A percentile compares a stretch with the other conserved stretches of the same genome.
These are phyloP conservation scores for Lysiphlebus fabarum DNA, from an alignment of 1,140 invertebrate species.

Conservation along the genomic window DNA sequence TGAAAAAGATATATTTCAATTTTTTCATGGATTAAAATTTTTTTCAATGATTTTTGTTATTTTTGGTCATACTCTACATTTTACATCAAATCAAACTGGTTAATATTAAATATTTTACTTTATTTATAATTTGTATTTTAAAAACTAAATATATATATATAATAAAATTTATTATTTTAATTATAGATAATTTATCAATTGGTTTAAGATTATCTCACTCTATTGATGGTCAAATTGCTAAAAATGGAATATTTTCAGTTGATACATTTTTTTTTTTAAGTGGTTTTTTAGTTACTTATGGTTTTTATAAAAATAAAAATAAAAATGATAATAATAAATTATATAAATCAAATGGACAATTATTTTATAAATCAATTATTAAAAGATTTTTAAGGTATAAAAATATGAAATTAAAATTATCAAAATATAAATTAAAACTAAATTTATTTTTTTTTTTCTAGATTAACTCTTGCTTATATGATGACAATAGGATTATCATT, in stretches of 20 bases:
- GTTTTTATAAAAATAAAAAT: conserved; percentile 39
- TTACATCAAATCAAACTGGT: too few relatives aligned
- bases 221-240: conserved; percentile 43
- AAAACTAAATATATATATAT: too few relatives aligned
- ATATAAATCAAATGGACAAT: conserved; percentile 28
- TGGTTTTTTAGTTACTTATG: conserved; percentile 51
- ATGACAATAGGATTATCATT: conserved; percentile 55
- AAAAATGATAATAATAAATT: conserved; percentile 30
- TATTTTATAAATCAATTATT: conserved; percentile 40
- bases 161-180: conserved; percentile 49
- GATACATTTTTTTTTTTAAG: conserved; percentile 56
- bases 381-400: conserved; percentile 53
- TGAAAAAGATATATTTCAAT: conserved; percentile 31
- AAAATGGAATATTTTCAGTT: conserved; percentile 50
- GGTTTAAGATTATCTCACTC: conserved; percentile 38
- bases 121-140: too few relatives aligned
- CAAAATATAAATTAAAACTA: neutral
- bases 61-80: conserved; percentile 45
- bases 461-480: conserved; percentile 58
- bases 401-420: neutral
- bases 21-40: conserved; percentile 50
- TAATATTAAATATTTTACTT: too few relatives aligned
- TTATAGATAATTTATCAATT: conserved; percentile 42
- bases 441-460: conserved; percentile 30
- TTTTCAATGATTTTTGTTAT: conserved; percentile 54